phyloP scores from a whole-genome alignment of 2,888 invertebrate species.

The Hylaea fasciaria region DNA sequence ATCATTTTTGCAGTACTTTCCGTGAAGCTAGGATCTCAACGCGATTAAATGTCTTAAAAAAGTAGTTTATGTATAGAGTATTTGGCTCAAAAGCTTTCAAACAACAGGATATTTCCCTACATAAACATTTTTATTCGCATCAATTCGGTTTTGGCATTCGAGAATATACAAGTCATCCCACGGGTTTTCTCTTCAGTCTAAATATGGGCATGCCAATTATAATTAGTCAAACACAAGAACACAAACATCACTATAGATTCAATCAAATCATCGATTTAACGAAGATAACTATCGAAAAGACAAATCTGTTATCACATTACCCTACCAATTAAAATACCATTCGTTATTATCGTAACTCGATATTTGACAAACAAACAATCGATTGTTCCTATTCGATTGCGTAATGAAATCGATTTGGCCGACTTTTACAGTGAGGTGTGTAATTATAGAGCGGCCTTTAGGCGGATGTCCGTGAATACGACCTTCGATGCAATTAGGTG shows the following conservation, averaged over 20 bases:
- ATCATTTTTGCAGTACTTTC: too few relatives aligned
- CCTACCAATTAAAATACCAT: slow-evolving; percentile 23
- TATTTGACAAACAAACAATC: slow-evolving; percentile 15
- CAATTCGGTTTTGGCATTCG: too few relatives aligned
- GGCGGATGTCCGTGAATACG: slow-evolving; percentile 29
- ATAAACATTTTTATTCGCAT: too few relatives aligned
- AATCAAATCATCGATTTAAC: not conserved
- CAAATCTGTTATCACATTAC: slow-evolving; percentile 21
- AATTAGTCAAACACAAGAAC: too few relatives aligned
- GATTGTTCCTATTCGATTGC: slow-evolving; percentile 31
- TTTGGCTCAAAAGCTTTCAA: too few relatives aligned
- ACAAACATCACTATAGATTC: too few relatives aligned
- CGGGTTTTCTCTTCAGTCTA: not conserved
- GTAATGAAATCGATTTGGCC: slow-evolving; percentile 30
- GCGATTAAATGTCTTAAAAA: too few relatives aligned
- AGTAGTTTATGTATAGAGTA: too few relatives aligned
- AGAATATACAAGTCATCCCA: too few relatives aligned
- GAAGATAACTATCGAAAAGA: slow-evolving; percentile 12
- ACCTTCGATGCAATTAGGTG: slow-evolving; percentile 23
- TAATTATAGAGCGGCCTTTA: slow-evolving; percentile 11
- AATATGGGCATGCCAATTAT: not conserved
- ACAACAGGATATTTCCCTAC: slow-evolving; percentile 1
- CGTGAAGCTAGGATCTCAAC: too few relatives aligned
- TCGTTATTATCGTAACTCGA: not conserved
- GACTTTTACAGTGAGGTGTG: slow-evolving; percentile 24